Base-by-base conservation (phyloP, 2,797 vertebrate species). In the Phoeniculus purpureus region DNA sequence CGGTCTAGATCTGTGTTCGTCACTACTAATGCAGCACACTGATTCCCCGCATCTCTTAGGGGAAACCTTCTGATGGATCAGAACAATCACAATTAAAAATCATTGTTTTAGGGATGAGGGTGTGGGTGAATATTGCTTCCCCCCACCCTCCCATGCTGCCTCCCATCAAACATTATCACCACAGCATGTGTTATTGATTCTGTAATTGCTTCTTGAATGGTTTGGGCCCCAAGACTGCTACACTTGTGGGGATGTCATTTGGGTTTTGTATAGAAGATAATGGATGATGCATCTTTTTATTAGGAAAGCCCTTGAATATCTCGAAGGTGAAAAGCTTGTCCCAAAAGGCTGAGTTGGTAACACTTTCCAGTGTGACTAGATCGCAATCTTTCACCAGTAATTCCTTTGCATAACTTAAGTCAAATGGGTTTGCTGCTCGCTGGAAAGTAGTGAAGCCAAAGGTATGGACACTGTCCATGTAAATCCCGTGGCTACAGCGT, bases 81-180 rank as follows among this genome's bases (percentile, higher is more conserved):
- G 84, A 95, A 78, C 70, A 34, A 79, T 89, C 81, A 47, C 43
- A 29, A 75, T 61, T 81, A 92, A 87, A 85, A 94, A 82, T 90
- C 77, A 90, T 31, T 94, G 76, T 94, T 96, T 96, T 91, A 87
- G 93, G 62, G 40, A 40, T 12, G 10, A 13, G n/a, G 25, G 14
- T 68, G 66, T 56, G 73, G 29, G 47, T 65, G 55, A 85, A 82
- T 82, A 43, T 85, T 52, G 37, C 43, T 58, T 72, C 93, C 83
- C 47, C 61, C 51, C n/a, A n/a, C n/a, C n/a, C n/a, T n/a, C 34
- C 56, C 27, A 3, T 12, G 34, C 92, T 96, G 94, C 95, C 94
- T 95, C 96, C 97, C 97, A 97, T 97, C 95, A 97, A 97, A 96
- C 95, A 94, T 96, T 97, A 97, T 97, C 96, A 96, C n/a, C 6